Conservation (phyloP, 1,140 invertebrate genomes). For the Philotrypesis tridentata region DNA sequence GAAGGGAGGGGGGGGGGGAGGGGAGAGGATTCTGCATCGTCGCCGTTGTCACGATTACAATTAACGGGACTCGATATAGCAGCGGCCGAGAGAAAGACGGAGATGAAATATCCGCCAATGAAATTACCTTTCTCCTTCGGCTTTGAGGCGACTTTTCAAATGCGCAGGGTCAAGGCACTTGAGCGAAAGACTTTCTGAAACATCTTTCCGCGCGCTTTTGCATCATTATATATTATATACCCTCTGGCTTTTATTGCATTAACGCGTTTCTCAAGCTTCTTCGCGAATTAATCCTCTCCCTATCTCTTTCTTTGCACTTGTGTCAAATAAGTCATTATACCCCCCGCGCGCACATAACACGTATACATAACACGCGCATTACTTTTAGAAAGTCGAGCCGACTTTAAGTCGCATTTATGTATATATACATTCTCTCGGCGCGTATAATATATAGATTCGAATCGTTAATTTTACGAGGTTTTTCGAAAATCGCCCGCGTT, state of each 20-base stretch:
- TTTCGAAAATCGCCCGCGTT: not conserved
- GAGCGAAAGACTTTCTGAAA: conserved; percentile 14
- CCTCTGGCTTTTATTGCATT: not conserved
- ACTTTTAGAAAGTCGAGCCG: not conserved
- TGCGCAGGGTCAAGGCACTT: conserved; percentile 44
- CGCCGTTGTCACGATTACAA: conserved; percentile 12
- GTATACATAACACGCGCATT: not conserved
- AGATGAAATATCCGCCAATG: conserved; percentile 37
- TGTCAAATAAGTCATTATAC: no score
- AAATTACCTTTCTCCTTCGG: conserved; percentile 45
- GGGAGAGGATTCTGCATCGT: not conserved
- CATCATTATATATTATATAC: not conserved
- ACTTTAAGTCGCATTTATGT: no score
- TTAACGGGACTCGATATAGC: conserved; percentile 38
- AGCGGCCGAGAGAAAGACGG: not conserved
- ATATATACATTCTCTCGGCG: no score
- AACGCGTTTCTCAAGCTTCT: not conserved
- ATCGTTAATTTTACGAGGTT: not conserved
- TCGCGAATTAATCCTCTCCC: not conserved
- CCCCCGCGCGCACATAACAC: not conserved
- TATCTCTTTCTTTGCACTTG: no score
- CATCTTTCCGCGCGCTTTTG: not conserved
- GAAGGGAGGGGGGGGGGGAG: not conserved
- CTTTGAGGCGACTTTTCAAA: conserved; percentile 32
- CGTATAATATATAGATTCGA: not conserved